These are phyloP conservation scores for Salpingus planirostris DNA, from an alignment of 2,888 invertebrate species.

Conservation along the genomic window DNA sequence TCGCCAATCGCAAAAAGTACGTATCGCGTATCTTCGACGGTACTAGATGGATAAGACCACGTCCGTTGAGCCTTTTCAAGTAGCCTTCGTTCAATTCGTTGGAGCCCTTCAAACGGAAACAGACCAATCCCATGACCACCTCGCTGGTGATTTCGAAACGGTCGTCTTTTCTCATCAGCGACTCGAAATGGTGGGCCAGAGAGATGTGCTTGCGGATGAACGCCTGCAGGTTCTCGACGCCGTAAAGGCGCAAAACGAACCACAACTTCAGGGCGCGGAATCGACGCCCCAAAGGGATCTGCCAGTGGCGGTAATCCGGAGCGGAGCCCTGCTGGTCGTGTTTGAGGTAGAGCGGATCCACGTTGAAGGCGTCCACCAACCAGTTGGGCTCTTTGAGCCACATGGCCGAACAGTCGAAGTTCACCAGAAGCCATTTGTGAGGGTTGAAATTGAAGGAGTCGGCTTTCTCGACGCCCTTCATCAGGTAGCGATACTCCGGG, in stretches of 20 bases:
- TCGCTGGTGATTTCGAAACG: constrained; percentile 86
- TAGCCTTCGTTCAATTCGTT: constrained; percentile 78
- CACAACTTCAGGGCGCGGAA: constrained; percentile 90
- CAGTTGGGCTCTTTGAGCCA: constrained; percentile 88
- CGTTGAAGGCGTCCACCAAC: constrained; percentile 92
- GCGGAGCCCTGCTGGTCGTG: constrained; percentile 86
- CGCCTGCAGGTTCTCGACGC: constrained; percentile 78
- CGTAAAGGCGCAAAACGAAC: constrained; percentile 89
- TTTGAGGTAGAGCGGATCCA: constrained; percentile 93
- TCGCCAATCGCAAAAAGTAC: constrained; percentile 81
- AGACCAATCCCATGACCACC: constrained; percentile 90
- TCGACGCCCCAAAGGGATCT: constrained; percentile 87
- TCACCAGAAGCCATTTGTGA: constrained; percentile 98
- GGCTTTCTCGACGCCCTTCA: constrained; percentile 81
- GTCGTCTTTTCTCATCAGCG: constrained; percentile 62
- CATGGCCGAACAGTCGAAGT: constrained; percentile 98
- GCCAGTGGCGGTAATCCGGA: constrained; percentile 96
- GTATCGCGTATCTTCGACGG: constrained; percentile 78
- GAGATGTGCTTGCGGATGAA: constrained; percentile 78
- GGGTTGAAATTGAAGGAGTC: constrained; percentile 99
- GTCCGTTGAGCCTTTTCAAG: constrained; percentile 76
- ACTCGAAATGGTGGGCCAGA: constrained; percentile 81
- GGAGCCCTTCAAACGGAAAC: constrained; percentile 82
- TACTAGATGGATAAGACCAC: constrained; percentile 86
- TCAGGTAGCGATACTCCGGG: constrained; percentile 86